Percentiles rank a stretch among this genome's conserved stretches.
Evolutionary conservation across 2,888 invertebrate species (phyloP).

Genomic region (Pseudeuparius sepicola): DNA sequence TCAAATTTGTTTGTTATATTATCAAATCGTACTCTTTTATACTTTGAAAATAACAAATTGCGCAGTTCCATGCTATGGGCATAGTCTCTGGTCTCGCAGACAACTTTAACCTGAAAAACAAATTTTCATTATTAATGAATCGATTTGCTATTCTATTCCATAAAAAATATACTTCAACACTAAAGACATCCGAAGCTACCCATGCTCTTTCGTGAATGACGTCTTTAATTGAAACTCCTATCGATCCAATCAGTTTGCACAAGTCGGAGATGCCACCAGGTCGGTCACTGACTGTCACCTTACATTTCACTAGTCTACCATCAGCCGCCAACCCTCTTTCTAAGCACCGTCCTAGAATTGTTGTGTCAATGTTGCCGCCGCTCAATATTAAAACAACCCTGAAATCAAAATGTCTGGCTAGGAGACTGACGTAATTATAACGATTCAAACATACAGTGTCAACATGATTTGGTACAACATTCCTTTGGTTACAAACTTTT

Average conservation of each 20-base stretch:
- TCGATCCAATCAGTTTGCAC: slow-evolving; percentile 60
- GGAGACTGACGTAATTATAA: no score
- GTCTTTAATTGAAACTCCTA: slow-evolving; percentile 88
- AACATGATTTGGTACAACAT: no score
- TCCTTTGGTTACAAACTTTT: no score
- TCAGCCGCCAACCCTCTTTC: slow-evolving; percentile 84
- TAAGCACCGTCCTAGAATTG: slow-evolving; percentile 76
- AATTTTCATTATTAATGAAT: no score
- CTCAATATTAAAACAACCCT: slow-evolving; percentile 78
- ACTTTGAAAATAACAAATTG: slow-evolving; percentile 45
- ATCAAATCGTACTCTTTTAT: slow-evolving; percentile 47
- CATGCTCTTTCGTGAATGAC: slow-evolving; percentile 94
- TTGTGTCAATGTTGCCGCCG: slow-evolving; percentile 89
- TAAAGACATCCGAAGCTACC: slow-evolving; percentile 83
- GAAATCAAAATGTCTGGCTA: slow-evolving; percentile 29
- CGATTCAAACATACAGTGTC: no score
- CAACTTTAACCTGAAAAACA: slow-evolving; percentile 67
- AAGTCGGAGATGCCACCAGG: slow-evolving; percentile 84
- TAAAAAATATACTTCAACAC: slow-evolving; percentile 45
- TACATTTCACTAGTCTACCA: slow-evolving; percentile 65
- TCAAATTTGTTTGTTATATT: slow-evolving; percentile 20
- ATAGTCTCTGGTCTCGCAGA: slow-evolving; percentile 80
- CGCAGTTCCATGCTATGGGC: slow-evolving; percentile 61
- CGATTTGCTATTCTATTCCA: slow-evolving; percentile 29
- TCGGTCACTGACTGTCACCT: slow-evolving; percentile 71